These are phyloP conservation scores for Drosophila rellima DNA, from an alignment of 2,888 invertebrate genomes.

Conservation along the genomic window DNA sequence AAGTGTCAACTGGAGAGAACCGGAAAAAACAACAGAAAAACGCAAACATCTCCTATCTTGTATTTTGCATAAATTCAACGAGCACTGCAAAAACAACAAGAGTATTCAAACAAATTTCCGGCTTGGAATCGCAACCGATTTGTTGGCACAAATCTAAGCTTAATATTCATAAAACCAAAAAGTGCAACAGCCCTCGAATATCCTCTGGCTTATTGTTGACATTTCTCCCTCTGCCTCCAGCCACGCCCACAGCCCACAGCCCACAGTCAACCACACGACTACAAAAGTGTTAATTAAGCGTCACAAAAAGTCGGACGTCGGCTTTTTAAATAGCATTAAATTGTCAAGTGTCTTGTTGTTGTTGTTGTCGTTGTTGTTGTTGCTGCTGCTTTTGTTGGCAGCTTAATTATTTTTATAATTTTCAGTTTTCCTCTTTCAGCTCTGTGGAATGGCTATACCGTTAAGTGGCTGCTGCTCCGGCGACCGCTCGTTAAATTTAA, in stretches of 20 bases:
- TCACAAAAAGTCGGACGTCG: constrained; percentile 58
- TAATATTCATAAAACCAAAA: constrained; percentile 53
- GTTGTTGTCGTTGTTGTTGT: constrained; percentile 16
- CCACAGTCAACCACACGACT: constrained; percentile 27
- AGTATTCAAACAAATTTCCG: constrained; percentile 38
- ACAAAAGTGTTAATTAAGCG: constrained; percentile 72
- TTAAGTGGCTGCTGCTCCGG: constrained; percentile 43
- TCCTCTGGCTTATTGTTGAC: constrained; percentile 58
- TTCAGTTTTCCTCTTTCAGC: constrained; percentile 33
- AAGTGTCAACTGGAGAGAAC: constrained; percentile 29
- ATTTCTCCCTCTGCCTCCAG: constrained; percentile 13
- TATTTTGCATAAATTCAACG: constrained; percentile 62
- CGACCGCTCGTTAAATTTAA: constrained; percentile 60
- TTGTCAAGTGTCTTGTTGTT: constrained; percentile 62
- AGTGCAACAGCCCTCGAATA: constrained; percentile 35
- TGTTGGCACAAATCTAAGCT: constrained; percentile 56
- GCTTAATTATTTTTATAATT: constrained; percentile 71
- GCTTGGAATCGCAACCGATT: constrained; percentile 53
- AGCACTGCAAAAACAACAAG: constrained; percentile 8
- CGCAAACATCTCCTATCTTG: constrained; percentile 26
- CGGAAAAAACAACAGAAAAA: constrained; percentile 16
- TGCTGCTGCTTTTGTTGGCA: constrained; percentile 32
- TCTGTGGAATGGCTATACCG: constrained; percentile 19
- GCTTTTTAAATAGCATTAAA: constrained; percentile 63
- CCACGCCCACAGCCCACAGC: constrained; percentile 11